Conservation (phyloP, 2,888 invertebrate genomes). For the Argyra leucocephala region DNA sequence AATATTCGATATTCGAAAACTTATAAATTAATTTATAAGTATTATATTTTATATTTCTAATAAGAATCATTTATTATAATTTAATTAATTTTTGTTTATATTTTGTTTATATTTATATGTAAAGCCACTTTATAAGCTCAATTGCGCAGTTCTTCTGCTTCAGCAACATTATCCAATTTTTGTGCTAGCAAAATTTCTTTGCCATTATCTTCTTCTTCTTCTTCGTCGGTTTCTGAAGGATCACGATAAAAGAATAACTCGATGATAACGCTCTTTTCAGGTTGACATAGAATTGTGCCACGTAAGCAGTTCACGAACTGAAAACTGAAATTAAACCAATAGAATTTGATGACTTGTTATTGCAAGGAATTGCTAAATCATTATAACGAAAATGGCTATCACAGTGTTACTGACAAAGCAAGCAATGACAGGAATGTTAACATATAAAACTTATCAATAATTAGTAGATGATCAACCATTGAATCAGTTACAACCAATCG, state of each 20-base stretch:
- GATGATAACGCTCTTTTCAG: constrained; percentile 95
- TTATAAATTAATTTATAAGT: no score
- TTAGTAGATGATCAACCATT: constrained; percentile 86
- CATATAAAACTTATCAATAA: constrained; percentile 98
- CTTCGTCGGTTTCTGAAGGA: constrained; percentile 96
- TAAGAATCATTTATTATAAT: no score
- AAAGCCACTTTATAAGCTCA: constrained; percentile 49
- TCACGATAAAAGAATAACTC: constrained; percentile 99
- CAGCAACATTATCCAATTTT: constrained; percentile 40
- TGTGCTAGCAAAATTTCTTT: constrained; percentile 53
- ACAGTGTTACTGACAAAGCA: constrained; percentile 95
- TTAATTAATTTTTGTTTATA: no score
- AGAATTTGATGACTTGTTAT: constrained; percentile 93
- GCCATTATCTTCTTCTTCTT: constrained; percentile 86
- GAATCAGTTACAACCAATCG: constrained; percentile 95
- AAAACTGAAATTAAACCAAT: constrained; percentile 98
- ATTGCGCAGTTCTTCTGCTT: constrained; percentile 45
- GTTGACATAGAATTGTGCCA: constrained; percentile 82
- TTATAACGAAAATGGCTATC: constrained; percentile 95
- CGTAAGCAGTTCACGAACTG: constrained; percentile 94
- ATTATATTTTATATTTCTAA: no score
- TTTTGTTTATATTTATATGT: no score
- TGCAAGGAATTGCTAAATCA: constrained; percentile 98
- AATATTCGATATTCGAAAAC: no score
- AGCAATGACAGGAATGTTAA: constrained; percentile 98